Evolutionary conservation across 2,113 vertebrate genomes (phyloP).

Genomic region (Semnornis frantzii): DNA sequence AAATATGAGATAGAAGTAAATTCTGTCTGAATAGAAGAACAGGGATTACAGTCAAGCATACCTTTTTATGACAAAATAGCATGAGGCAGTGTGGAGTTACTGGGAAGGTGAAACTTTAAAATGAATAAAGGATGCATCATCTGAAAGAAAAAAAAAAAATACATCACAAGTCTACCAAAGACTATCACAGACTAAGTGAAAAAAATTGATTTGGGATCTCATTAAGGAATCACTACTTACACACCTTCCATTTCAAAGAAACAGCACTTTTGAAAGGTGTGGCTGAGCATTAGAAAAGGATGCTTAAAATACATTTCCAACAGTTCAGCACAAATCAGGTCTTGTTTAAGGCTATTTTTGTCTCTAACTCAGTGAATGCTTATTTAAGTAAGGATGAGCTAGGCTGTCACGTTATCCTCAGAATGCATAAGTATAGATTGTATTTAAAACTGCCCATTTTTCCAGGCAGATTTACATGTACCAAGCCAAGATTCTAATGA

Average conservation of each 20-base stretch:
- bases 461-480: not conserved
- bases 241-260: not conserved
- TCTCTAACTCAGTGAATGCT: not conserved
- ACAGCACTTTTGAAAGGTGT: not conserved
- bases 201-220: not conserved
- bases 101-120: not conserved
- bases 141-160: not conserved
- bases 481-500: not conserved
- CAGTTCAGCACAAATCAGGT: not conserved
- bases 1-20: not conserved
- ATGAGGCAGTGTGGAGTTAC: not conserved
- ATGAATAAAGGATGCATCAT: not conserved
- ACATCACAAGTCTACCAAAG: not conserved
- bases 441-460: constrained; percentile 8
- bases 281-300: not conserved
- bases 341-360: constrained; percentile 17
- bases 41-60: not conserved
- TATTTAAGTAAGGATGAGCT: constrained; percentile 14
- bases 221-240: not conserved
- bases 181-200: not conserved
- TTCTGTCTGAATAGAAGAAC: not conserved
- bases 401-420: not conserved
- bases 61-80: not conserved
- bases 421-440: not conserved
- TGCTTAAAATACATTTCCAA: not conserved